Evolutionary conservation across 1,140 invertebrate species (phyloP).

Genomic region (Leucophenga varia): DNA sequence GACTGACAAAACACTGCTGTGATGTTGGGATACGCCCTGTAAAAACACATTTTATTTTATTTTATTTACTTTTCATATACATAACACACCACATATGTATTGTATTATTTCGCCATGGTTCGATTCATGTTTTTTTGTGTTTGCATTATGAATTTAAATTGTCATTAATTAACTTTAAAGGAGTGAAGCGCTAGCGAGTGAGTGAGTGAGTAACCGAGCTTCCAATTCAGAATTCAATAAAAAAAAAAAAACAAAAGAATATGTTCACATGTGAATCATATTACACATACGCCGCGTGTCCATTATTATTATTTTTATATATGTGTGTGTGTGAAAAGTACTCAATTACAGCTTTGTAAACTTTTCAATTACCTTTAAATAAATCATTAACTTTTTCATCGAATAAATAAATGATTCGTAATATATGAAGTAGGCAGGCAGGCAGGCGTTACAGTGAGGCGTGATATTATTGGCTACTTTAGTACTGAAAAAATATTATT

Average conservation of each 20-base stretch:
- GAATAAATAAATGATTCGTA: no score
- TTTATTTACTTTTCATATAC: conserved; percentile 51
- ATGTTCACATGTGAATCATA: no score
- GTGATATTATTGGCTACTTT: no score
- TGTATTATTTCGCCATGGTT: no score
- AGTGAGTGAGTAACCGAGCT: background rate
- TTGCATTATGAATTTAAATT: conserved; percentile 54
- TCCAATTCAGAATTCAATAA: conserved; percentile 23
- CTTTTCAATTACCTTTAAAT: conserved; percentile 52
- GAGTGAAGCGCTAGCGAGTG: conserved; percentile 3
- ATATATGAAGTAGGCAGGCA: no score
- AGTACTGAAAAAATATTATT: no score
- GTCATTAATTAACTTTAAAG: conserved; percentile 48
- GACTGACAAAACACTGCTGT: background rate
- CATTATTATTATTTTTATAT: conserved; percentile 29
- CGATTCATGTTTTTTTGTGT: conserved; percentile 27
- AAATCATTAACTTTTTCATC: conserved; percentile 48
- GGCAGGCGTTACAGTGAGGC: no score
- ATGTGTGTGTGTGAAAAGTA: conserved; percentile 16
- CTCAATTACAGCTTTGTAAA: conserved; percentile 52
- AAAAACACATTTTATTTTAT: conserved; percentile 35
- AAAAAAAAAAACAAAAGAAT: no score
- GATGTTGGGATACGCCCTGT: background rate
- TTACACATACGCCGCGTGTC: conserved; percentile 37
- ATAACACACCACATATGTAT: no score